A percentile compares a stretch with the other conserved stretches of the same genome.
Evolutionary conservation across 1,140 invertebrate genomes (phyloP).

Genomic region (Pogonomyrmex californicus): DNA sequence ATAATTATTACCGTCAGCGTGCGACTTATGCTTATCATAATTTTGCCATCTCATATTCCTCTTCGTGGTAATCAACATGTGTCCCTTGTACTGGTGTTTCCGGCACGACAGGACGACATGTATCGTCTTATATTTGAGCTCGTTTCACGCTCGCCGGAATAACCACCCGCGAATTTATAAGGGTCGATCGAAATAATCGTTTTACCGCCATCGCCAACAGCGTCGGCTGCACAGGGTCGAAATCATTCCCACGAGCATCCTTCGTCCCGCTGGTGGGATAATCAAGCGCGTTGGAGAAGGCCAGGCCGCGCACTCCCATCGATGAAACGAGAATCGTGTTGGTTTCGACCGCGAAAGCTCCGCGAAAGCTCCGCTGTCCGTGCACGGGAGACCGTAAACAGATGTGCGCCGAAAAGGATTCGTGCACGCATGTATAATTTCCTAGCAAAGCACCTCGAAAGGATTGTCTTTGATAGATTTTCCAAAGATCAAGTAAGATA

Average conservation of each 20-base stretch:
- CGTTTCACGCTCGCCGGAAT: constrained; percentile 77
- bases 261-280: constrained; percentile 76
- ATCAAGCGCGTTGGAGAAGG: constrained; percentile 77
- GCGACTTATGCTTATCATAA: constrained; percentile 30
- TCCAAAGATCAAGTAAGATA: not conserved
- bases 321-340: constrained; percentile 82
- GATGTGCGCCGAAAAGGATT: constrained; percentile 23
- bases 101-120: constrained; percentile 22
- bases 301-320: constrained; percentile 38
- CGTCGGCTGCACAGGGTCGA: constrained; percentile 69
- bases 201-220: constrained; percentile 39
- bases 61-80: constrained; percentile 57
- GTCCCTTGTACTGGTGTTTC: constrained; percentile 30
- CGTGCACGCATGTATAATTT: constrained; percentile 71
- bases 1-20: constrained; percentile 32
- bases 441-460: not conserved
- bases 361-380: constrained; percentile 67
- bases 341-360: constrained; percentile 69
- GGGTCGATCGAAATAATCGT: constrained; percentile 74
- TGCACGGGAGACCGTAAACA: constrained; percentile 23
- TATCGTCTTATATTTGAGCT: constrained; percentile 73
- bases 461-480: not conserved
- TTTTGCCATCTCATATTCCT: constrained; percentile 40
- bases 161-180: constrained; percentile 68
- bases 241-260: constrained; percentile 79